Evolutionary conservation across 2,797 vertebrate genomes (phyloP), one percentile per base, ranked within the genome.

Genomic region (Acipenser ruthenus): DNA sequence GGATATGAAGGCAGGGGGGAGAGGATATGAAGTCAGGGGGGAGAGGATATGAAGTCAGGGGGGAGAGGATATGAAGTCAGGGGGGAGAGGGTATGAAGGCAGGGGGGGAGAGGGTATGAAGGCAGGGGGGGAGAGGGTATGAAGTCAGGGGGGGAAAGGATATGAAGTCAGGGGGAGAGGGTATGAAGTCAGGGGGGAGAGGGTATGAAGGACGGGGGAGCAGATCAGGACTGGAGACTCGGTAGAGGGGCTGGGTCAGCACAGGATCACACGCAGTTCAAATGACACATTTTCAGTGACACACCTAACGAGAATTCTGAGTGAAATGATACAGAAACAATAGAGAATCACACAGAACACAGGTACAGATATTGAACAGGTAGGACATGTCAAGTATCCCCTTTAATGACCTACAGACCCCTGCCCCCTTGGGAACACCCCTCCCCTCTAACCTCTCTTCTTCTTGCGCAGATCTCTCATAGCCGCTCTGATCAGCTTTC

Each of bases 391-490:
- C 8, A 13, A 10, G 1, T n/a, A 37, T 18, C 15, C 15, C 15
- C 15, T 18, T 18, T 18, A 18, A 18, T 18, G 15, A 18, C 15
- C 15, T 18, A 18, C 15, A 18, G 15, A 18, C 15, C 23, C 23
- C 23, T 2, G 2, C 23, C 65, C 62, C 56, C 50, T 12, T 37
- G 9, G 65, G 68, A n/a, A 8, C 10, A 7, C 48, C 11, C 62
- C 64, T 67, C 49, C 10, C 7, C 10, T 0, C n/a, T 80, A 89
- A 98, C 96, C 96, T 95, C 95, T 87, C 76, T 96, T 99, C 78
- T 80, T 93, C 78, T 99, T 97, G 64, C 95, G 91, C 62, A 99
- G 90, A 66, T 99, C 95, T 60, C 96, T 93, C 85, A 99, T 92
- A n/a, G 95, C 93, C 0, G 94, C 91, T 62, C 96, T 89, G 76